These are phyloP conservation scores for Iguana delicatissima DNA, from an alignment of 2,797 vertebrate genomes.

Conservation along the genomic window DNA sequence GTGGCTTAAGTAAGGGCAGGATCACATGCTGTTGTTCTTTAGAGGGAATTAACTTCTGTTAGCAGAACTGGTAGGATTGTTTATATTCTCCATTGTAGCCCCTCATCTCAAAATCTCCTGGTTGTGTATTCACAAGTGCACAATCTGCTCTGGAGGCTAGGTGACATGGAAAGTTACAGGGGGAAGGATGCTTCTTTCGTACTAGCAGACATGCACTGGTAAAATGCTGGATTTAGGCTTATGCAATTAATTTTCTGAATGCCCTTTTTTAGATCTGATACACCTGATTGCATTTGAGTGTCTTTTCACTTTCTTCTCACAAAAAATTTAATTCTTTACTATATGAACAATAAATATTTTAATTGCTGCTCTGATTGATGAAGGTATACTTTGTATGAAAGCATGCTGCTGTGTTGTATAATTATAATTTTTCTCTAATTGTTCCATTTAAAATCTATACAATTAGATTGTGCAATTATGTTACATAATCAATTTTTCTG, in stretches of 20 bases:
- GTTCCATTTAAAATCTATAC: constrained; percentile 71
- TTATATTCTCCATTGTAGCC: too few relatives aligned
- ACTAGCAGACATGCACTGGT: not conserved
- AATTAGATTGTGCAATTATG: constrained; percentile 73
- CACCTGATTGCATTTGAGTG: constrained; percentile 42
- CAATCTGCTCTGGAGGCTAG: not conserved
- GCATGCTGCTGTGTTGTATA: constrained; percentile 66
- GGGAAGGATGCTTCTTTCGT: not conserved
- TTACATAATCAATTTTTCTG: constrained; percentile 74
- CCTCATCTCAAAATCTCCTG: too few relatives aligned
- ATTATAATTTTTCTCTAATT: constrained; percentile 72
- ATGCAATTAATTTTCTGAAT: constrained; percentile 8
- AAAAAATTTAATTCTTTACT: constrained; percentile 63
- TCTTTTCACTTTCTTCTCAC: constrained; percentile 54
- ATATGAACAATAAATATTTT: constrained; percentile 69
- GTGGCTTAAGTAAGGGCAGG: constrained; percentile 7
- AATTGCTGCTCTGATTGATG: constrained; percentile 65
- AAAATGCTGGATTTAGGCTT: not conserved
- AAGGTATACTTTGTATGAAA: constrained; percentile 72
- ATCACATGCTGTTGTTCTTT: not conserved
- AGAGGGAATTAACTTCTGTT: not conserved
- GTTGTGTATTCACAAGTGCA: not conserved
- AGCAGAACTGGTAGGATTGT: too few relatives aligned
- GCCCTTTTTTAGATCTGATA: not conserved
- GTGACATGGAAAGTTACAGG: not conserved